Base-by-base conservation (phyloP, 2,797 vertebrate species). In the Lagothrix lagotricha region DNA sequence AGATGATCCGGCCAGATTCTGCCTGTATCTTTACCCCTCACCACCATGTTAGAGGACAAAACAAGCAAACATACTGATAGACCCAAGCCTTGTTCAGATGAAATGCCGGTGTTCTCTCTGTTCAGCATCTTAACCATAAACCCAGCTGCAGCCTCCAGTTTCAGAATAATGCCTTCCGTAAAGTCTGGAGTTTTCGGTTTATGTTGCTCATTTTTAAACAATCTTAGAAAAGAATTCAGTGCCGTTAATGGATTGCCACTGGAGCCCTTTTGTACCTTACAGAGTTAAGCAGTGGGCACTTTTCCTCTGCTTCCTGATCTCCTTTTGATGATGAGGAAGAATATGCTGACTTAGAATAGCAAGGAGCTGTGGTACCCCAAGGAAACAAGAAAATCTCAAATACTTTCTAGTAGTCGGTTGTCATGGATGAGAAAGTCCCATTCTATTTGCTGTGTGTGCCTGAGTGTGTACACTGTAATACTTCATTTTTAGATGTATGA, bases 131-230 rank as follows among this genome's bases (percentile, higher is more conserved):
- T 90, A 67, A 28, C 24, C 12, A 33, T n/a, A 44, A n/a, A 30
- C 22, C 5, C 15, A 30, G n/a, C n/a, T 80, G 19, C 28, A 46
- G 57, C 28, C 0, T 91, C 46, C 15, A 30, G 1, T 79, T 76
- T 44, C 41, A n/a, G 50, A 79, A 86, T 2, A n/a, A 30, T 67
- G n/a, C 15, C 28, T 73, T 58, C 50, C 20, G 84, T 64, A 44
- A 57, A 58, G 67, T 50, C 10, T 17, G 54, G 33, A 67, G 61
- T n/a, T 67, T 20, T 82, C 52, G 11, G 15, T 76, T 86, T 44
- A 39, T 67, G 58, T 80, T 79, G 22, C 20, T 39, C 61, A 85
- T 30, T 84, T 87, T 85, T 22, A 84, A 77, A 82, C 58, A 36
- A n/a, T 5, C 46, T 52, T 76, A 28, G n/a, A 26, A 58, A 67